Conservation (phyloP, 2,888 invertebrate species). For the Thyatira batis region DNA sequence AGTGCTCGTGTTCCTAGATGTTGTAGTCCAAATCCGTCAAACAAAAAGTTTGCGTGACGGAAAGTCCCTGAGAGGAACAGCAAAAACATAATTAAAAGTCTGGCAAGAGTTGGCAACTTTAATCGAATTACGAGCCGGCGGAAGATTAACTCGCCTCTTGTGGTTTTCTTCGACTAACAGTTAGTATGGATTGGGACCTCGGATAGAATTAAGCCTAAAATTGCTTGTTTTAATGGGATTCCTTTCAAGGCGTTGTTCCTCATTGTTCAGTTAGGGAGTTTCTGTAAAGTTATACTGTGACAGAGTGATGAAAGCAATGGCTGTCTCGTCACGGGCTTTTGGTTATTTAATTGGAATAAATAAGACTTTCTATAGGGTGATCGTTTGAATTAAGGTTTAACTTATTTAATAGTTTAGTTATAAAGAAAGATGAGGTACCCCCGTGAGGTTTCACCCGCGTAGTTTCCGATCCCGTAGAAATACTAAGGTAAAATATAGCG, state of each 20-base stretch:
- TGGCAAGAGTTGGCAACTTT: slow-evolving; percentile 54
- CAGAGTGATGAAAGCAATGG: not conserved
- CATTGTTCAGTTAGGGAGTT: not conserved
- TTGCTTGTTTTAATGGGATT: not conserved
- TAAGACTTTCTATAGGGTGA: not conserved
- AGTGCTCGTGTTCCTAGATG: not conserved
- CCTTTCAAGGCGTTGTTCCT: not conserved
- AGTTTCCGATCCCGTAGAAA: too few relatives aligned
- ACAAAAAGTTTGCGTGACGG: slow-evolving; percentile 36
- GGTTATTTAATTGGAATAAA: not conserved
- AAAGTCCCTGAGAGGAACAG: slow-evolving; percentile 26
- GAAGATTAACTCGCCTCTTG: slow-evolving; percentile 47
- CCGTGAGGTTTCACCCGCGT: too few relatives aligned
- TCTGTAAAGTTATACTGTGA: not conserved
- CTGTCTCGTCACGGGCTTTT: not conserved
- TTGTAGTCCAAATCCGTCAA: slow-evolving; percentile 2
- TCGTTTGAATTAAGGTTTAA: too few relatives aligned
- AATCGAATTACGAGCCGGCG: slow-evolving; percentile 59
- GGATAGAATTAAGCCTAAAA: slow-evolving; percentile 9
- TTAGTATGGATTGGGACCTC: slow-evolving; percentile 14
- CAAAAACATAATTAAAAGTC: slow-evolving; percentile 53
- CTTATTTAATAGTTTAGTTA: too few relatives aligned
- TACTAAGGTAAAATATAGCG: too few relatives aligned
- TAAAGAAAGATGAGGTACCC: too few relatives aligned
- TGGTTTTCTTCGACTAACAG: slow-evolving; percentile 27